A percentile compares a stretch with the other conserved stretches of the same genome.
phyloP scores from a whole-genome alignment of 2,888 invertebrate species.

The Pecten maximus region DNA sequence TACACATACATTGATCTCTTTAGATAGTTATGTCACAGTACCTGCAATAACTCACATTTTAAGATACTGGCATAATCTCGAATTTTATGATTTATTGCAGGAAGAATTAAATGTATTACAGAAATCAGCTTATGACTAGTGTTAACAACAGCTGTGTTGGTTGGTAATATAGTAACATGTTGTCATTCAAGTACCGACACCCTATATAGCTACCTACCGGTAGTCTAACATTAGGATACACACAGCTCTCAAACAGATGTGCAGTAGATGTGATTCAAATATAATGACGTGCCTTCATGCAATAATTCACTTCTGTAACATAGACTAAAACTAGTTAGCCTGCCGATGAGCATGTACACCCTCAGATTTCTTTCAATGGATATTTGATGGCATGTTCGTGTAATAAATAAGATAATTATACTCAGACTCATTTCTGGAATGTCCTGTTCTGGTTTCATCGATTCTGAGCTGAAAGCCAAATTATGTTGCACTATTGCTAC shows the following conservation, averaged over 20 bases:
- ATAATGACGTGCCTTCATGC: not conserved
- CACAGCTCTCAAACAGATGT: constrained; percentile 8
- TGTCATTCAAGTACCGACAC: not conserved
- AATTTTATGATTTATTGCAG: not conserved
- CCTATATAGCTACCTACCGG: too few relatives aligned
- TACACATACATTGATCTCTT: too few relatives aligned
- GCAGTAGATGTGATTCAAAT: not conserved
- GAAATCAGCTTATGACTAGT: constrained; percentile 6
- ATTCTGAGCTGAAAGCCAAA: not conserved
- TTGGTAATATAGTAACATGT: not conserved
- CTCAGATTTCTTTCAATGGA: not conserved
- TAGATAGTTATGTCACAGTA: not conserved
- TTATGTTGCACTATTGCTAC: not conserved
- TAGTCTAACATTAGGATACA: not conserved
- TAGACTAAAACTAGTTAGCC: not conserved
- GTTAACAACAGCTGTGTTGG: not conserved
- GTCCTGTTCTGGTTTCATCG: not conserved
- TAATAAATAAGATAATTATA: constrained; percentile 14
- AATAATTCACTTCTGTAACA: not conserved
- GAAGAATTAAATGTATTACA: not conserved
- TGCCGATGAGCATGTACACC: not conserved
- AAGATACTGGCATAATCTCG: not conserved
- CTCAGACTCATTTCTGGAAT: not conserved
- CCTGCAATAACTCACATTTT: not conserved
- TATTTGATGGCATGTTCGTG: not conserved